Evolutionary conservation across 2,113 vertebrate species (phyloP).

Genomic region (Grammomys surdaster): DNA sequence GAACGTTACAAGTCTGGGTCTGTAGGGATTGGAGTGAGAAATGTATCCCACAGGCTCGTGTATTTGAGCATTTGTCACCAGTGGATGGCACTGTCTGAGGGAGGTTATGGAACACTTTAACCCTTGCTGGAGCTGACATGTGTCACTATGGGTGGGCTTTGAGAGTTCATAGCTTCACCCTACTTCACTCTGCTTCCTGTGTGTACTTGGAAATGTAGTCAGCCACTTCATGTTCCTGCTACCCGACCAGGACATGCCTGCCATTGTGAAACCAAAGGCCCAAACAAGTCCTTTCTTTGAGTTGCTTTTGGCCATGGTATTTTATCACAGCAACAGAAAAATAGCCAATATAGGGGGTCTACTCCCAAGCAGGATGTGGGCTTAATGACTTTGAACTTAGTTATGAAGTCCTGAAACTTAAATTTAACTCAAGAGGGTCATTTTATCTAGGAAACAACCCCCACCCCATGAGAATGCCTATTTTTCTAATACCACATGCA

Average conservation of each 20-base stretch:
- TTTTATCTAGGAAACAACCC: background rate
- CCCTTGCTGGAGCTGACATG: background rate
- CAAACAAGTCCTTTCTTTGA: too few relatives aligned
- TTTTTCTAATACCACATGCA: background rate
- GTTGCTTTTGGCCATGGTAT: background rate
- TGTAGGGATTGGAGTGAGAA: background rate
- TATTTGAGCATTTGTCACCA: background rate
- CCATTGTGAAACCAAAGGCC: background rate
- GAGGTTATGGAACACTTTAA: background rate
- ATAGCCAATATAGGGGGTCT: background rate
- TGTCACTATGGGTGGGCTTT: background rate
- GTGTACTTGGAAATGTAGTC: background rate
- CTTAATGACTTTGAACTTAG: background rate
- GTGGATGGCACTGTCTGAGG: background rate
- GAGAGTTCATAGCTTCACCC: background rate
- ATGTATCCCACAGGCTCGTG: background rate
- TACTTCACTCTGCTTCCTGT: background rate
- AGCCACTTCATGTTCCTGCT: background rate
- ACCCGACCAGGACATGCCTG: background rate
- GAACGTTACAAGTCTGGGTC: background rate
- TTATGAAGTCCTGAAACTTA: background rate
- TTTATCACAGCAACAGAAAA: background rate
- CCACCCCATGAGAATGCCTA: background rate
- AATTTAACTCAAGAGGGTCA: background rate
- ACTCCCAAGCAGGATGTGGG: background rate